These are phyloP conservation scores for Probaryconus sp. DNA, from an alignment of 1,140 invertebrate species.

Conservation along the genomic window DNA sequence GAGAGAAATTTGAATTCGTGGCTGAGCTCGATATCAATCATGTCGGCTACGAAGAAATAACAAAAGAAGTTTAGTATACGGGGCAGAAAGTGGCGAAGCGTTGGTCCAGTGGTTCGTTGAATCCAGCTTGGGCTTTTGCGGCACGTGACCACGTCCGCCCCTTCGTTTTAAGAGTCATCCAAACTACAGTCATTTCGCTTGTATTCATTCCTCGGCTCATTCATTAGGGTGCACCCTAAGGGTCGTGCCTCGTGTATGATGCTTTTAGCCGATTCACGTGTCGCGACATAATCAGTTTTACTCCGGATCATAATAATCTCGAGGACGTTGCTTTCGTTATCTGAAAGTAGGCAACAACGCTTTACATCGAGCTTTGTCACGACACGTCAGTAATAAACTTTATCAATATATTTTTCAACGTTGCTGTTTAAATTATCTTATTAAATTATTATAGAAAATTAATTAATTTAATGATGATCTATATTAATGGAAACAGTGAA, in stretches of 20 bases:
- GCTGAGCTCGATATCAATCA: constrained; percentile 56
- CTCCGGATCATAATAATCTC: constrained; percentile 49
- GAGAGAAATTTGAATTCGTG: constrained; percentile 36
- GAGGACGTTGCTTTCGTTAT: constrained; percentile 48
- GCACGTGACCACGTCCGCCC: constrained; percentile 62
- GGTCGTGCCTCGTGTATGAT: constrained; percentile 54
- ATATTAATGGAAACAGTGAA: too few species aligned
- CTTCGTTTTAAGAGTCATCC: constrained; percentile 62
- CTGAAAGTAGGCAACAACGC: constrained; percentile 33
- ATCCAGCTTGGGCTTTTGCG: constrained; percentile 40
- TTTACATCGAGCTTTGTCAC: constrained; percentile 20
- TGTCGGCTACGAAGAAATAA: constrained; percentile 48
- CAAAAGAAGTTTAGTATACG: constrained; percentile 44
- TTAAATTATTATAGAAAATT: too few species aligned
- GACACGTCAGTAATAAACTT: constrained; percentile 7
- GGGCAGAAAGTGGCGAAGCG: constrained; percentile 54
- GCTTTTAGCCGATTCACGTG: constrained; percentile 60
- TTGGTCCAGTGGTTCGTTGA: constrained; percentile 53
- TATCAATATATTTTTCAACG: too few species aligned
- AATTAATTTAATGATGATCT: too few species aligned
- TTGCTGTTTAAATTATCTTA: too few species aligned
- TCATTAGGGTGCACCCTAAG: constrained; percentile 59
- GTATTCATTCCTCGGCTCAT: constrained; percentile 54
- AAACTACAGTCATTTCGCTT: constrained; percentile 61
- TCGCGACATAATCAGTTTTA: constrained; percentile 62